Percentiles rank a stretch among this genome's conserved stretches.
phyloP scores from a whole-genome alignment of 2,113 vertebrate genomes.

The Poeciliopsis prolifica region DNA sequence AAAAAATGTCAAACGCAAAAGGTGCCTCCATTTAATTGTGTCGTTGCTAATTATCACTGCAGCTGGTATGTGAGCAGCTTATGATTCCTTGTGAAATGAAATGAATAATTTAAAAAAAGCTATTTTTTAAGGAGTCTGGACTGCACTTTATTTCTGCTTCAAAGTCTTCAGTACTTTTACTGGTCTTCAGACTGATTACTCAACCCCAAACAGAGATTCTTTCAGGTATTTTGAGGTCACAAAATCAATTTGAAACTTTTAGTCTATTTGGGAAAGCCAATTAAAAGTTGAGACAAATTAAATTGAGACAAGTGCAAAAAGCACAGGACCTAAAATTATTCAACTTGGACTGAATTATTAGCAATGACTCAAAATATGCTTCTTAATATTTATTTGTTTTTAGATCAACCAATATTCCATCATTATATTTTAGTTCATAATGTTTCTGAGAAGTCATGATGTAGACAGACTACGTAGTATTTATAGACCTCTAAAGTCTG shows the following conservation, averaged over 20 bases:
- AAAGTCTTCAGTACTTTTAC: not conserved
- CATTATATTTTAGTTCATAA: not conserved
- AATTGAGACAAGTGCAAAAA: not conserved
- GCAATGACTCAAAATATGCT: not conserved
- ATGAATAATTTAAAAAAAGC: not conserved
- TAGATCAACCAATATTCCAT: not conserved
- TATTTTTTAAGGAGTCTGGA: not conserved
- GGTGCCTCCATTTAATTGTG: not conserved
- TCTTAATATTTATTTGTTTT: not conserved
- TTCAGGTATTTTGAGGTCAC: too few relatives aligned
- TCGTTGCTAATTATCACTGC: not conserved
- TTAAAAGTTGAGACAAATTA: not conserved
- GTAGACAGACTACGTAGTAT: not conserved
- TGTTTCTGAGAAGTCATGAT: not conserved
- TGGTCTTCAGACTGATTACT: not conserved
- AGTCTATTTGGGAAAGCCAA: not conserved
- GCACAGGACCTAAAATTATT: not conserved
- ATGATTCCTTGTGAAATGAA: not conserved
- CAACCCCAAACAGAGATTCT: too few relatives aligned
- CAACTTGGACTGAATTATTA: not conserved
- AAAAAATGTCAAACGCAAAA: not conserved
- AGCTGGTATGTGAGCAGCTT: not conserved
- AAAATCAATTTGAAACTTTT: too few relatives aligned
- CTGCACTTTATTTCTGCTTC: not conserved
- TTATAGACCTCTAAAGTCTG: not conserved